Conservation (phyloP, 2,888 invertebrate genomes). For the Cistogaster globosa region DNA sequence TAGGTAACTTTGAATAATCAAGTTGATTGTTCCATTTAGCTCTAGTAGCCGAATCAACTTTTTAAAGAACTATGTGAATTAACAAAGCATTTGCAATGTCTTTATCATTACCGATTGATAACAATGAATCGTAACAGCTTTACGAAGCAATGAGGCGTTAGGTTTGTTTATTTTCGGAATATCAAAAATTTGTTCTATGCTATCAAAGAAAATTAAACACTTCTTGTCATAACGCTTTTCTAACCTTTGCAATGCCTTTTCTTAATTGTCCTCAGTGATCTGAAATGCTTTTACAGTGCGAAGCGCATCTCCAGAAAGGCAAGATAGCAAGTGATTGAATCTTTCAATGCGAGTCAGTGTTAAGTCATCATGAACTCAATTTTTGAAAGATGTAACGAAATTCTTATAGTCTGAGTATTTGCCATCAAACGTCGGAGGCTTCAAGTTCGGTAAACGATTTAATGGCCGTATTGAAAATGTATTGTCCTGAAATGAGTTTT, state of each 20-base stretch:
- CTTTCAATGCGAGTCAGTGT: constrained; percentile 52
- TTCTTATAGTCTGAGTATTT: constrained; percentile 36
- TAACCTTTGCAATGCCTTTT: neutral
- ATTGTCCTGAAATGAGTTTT: neutral
- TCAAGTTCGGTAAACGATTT: neutral
- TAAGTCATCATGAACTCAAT: constrained; percentile 34
- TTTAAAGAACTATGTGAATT: neutral
- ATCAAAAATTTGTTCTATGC: constrained; percentile 23
- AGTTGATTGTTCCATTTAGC: constrained; percentile 51
- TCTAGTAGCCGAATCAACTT: neutral
- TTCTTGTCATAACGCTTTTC: neutral
- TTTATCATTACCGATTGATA: neutral
- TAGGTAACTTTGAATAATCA: constrained; percentile 1
- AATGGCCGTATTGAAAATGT: neutral
- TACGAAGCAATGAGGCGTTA: constrained; percentile 10
- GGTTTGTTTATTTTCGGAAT: constrained; percentile 15
- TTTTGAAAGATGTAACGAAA: constrained; percentile 50
- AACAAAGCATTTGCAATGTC: neutral
- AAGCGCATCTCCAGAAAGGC: neutral
- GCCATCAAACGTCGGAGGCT: neutral
- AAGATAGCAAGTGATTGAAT: constrained; percentile 39
- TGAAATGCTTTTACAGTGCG: neutral
- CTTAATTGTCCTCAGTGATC: neutral
- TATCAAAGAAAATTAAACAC: constrained; percentile 7
- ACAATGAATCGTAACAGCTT: neutral